Evolutionary conservation across 1,140 invertebrate genomes (phyloP), one percentile per base, ranked within the genome.

Genomic region (Hyles vespertilio): DNA sequence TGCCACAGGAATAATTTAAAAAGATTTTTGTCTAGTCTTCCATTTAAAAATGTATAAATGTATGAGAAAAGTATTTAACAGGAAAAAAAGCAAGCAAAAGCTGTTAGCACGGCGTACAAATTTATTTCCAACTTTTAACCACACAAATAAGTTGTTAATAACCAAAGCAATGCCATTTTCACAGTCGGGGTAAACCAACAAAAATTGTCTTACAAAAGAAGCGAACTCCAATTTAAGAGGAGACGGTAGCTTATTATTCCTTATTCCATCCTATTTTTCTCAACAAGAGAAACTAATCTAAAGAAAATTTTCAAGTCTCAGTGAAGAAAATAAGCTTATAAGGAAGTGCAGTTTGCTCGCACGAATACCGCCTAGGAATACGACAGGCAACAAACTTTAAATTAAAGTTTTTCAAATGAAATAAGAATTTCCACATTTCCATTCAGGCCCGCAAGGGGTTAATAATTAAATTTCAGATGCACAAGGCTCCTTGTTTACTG

Each of bases 231-330:
- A 81, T 84, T 87, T 84, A 78, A 79, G 70, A 71, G 67, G 67
- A 75, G 72, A 83, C 69, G 64, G 67, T 69, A 79, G 77, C 81
- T 87, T 85, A 83, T 87, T 85, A 86, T 86, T 85, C 71, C 69
- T 72, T 79, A 74, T 79, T 72, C 74, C 70, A 70, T 79, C 70
- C 74, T 84, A 81, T 87, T 89, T 84, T 86, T 76, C 82, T 65
- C 81, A 87, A 89, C 81, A 86, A 87, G 80, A 86, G 77, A 86
- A 89, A 89, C 86, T 89, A 89, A 87, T 87, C 80, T 84, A 87
- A 87, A 89, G 81, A 86, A 87, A 87, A 87, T 87, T 85, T 88
- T 86, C 80, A 80, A 83, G 82, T 77, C 74, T 65, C 80, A 73
- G 68, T 75, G 74, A 87, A 84, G 81, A 87, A 87, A 89, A 89